phyloP scores from a whole-genome alignment of 1,140 invertebrate genomes.

The Pseudomyrmex gracilis region DNA sequence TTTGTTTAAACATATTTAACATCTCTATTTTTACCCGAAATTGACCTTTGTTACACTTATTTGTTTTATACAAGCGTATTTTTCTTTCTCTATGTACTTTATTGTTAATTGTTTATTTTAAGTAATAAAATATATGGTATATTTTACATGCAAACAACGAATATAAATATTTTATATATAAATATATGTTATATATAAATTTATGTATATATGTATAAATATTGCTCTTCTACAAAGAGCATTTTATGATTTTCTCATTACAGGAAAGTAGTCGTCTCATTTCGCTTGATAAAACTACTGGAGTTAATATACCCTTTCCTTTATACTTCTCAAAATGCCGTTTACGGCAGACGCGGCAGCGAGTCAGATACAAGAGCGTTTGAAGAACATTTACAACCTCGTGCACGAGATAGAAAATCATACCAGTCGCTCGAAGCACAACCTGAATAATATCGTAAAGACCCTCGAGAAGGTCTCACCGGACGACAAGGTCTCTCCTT shows the following conservation, averaged over 20 bases:
- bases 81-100: no score
- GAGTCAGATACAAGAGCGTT: conserved; percentile 92
- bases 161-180: no score
- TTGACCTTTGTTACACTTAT: no score
- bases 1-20: no score
- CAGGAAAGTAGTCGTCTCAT: neutral
- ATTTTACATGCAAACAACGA: no score
- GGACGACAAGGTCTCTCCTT: conserved; percentile 89
- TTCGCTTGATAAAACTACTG: neutral
- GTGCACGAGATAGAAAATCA: conserved; percentile 94
- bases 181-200: no score
- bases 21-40: no score
- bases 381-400: conserved; percentile 91
- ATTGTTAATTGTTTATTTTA: no score
- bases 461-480: conserved; percentile 91
- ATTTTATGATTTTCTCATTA: conserved; percentile 10
- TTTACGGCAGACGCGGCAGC: conserved; percentile 92
- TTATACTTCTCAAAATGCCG: conserved; percentile 86
- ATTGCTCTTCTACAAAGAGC: no score
- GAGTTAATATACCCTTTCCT: neutral
- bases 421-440: conserved; percentile 91
- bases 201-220: no score
- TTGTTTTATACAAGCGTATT: no score
- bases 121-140: no score
- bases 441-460: conserved; percentile 91